Evolutionary conservation across 2,797 vertebrate genomes (phyloP).

Genomic region (Mareca strepera): DNA sequence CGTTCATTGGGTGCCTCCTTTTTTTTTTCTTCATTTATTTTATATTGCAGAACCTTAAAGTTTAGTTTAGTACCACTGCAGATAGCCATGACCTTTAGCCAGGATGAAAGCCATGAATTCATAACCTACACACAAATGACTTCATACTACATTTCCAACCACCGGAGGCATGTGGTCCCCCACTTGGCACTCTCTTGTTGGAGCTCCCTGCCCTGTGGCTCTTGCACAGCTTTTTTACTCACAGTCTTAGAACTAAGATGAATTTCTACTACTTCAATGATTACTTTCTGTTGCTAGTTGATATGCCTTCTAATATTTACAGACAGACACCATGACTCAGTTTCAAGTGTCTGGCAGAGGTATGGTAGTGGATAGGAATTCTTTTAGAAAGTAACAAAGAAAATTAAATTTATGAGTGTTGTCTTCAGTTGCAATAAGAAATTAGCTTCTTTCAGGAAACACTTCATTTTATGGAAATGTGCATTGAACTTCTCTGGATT

Average conservation of each 20-base stretch:
- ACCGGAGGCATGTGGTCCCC: background rate
- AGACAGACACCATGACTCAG: background rate
- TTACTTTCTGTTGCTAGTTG: background rate
- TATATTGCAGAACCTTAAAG: background rate
- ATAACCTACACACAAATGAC: conserved; percentile 12
- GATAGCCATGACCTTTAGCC: conserved; percentile 6
- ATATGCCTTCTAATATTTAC: conserved; percentile 7
- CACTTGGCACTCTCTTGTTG: background rate
- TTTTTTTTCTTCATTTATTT: background rate
- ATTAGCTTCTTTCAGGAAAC: background rate
- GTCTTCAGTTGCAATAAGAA: background rate
- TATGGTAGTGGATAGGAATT: background rate
- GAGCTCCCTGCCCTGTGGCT: conserved; percentile 32
- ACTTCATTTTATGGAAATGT: background rate
- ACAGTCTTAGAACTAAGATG: background rate
- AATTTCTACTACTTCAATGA: conserved; percentile 3
- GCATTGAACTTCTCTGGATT: background rate
- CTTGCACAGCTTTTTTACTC: background rate
- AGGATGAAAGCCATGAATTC: conserved; percentile 11
- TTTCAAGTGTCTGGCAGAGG: background rate
- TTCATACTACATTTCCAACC: background rate
- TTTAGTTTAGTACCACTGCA: background rate
- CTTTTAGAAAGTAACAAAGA: conserved; percentile 12
- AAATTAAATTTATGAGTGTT: background rate
- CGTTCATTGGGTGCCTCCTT: background rate